Conservation (phyloP, 2,797 vertebrate species). For the Sebastes vulpes region DNA sequence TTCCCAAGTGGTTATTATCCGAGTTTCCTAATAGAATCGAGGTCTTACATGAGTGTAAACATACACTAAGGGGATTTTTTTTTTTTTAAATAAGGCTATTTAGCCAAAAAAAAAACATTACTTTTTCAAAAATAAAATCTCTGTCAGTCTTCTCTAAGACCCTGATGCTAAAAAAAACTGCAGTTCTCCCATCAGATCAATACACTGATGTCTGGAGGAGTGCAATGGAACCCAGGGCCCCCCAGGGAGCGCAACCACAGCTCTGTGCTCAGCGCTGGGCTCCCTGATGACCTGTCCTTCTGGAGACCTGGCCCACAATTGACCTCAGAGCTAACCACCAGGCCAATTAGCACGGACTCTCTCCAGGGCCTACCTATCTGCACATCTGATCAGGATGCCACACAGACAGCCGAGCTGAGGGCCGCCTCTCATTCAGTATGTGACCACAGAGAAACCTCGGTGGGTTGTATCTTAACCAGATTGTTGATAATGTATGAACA, state of each 20-base stretch:
- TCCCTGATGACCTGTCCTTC: constrained; percentile 44
- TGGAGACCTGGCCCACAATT: constrained; percentile 52
- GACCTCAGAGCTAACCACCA: constrained; percentile 69
- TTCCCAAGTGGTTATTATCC: background rate
- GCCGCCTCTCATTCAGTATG: constrained; percentile 7
- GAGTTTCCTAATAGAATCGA: constrained; percentile 3
- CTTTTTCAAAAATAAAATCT: background rate
- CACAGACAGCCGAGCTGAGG: constrained; percentile 27
- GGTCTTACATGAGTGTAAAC: background rate
- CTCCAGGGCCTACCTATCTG: constrained; percentile 52
- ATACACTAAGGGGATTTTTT: background rate
- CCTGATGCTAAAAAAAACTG: constrained; percentile 1
- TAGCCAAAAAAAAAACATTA: background rate
- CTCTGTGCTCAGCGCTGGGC: constrained; percentile 29
- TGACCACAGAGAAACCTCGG: constrained; percentile 6
- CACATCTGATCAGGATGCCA: constrained; percentile 58
- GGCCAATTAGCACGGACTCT: constrained; percentile 67
- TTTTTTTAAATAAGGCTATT: background rate
- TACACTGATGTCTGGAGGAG: constrained; percentile 53
- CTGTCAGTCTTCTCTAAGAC: background rate
- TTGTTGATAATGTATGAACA: background rate
- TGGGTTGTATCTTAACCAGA: background rate
- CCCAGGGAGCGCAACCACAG: constrained; percentile 36
- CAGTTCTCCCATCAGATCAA: constrained; percentile 43
- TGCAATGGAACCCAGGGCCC: constrained; percentile 43